Evolutionary conservation across 2,888 invertebrate species (phyloP).

Genomic region (Rotaria sp.): DNA sequence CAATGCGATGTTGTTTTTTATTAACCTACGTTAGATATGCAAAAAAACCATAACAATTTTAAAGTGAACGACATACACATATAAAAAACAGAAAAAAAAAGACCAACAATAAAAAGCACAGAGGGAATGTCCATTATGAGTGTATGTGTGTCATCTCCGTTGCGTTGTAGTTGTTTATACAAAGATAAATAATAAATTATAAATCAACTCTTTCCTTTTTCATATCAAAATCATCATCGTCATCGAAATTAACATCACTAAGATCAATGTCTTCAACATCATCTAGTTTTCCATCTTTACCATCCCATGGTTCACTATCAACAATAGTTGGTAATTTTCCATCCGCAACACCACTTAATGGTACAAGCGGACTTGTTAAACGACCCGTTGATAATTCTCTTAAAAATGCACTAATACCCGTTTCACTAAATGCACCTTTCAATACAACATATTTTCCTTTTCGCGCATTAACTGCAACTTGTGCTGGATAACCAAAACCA

Average conservation of each 20-base stretch:
- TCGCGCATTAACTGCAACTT: constrained; percentile 89
- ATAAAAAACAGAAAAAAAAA: not conserved
- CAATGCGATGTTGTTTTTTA: not conserved
- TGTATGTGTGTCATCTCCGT: not conserved
- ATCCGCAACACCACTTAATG: constrained; percentile 39
- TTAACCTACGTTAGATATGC: not conserved
- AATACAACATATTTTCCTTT: constrained; percentile 91
- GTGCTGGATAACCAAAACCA: constrained; percentile 95
- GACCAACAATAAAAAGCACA: not conserved
- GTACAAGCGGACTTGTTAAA: constrained; percentile 33
- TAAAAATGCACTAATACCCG: constrained; percentile 89
- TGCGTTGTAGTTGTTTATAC: not conserved
- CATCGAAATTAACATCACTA: constrained; percentile 40
- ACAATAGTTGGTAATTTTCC: constrained; percentile 65
- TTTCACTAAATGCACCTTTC: constrained; percentile 82
- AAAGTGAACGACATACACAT: not conserved
- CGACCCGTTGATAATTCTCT: constrained; percentile 44
- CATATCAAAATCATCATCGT: constrained; percentile 29
- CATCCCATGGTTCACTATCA: constrained; percentile 76
- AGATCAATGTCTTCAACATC: constrained; percentile 40
- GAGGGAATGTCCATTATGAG: not conserved
- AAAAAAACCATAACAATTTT: not conserved
- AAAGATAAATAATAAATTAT: not conserved
- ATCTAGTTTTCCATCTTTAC: constrained; percentile 64
- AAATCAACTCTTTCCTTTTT: constrained; percentile 15